These are phyloP conservation scores for Eptatretus atami DNA, from an alignment of 2,797 vertebrate species.

Conservation along the genomic window DNA sequence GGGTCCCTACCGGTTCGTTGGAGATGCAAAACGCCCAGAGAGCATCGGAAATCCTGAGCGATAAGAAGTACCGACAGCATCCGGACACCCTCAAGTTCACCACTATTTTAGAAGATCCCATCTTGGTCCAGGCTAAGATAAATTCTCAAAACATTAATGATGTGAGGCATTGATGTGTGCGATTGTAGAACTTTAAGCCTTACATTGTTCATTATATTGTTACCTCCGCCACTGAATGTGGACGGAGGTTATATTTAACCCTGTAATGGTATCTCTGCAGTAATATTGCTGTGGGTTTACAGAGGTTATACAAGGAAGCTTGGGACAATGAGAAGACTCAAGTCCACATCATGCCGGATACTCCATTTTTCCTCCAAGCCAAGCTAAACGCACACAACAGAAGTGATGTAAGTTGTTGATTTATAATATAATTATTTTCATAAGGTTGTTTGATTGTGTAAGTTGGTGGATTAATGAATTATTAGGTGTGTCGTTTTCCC, in stretches of 20 bases:
- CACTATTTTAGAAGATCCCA: slow-evolving; percentile 24
- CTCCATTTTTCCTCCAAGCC: slow-evolving; percentile 35
- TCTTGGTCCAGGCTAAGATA: slow-evolving; percentile 32
- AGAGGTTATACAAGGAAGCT: slow-evolving; percentile 23
- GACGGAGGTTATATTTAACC: too few relatives aligned
- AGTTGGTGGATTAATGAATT: too few relatives aligned
- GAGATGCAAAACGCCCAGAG: slow-evolving; percentile 54
- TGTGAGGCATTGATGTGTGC: slow-evolving; percentile 15
- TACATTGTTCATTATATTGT: too few relatives aligned
- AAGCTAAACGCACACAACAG: slow-evolving; percentile 45
- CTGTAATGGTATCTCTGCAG: too few relatives aligned
- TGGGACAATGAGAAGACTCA: slow-evolving; percentile 38
- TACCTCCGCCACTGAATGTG: too few relatives aligned
- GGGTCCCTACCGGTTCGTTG: slow-evolving; percentile 54
- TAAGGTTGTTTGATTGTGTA: too few relatives aligned
- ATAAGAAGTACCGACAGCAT: slow-evolving; percentile 36
- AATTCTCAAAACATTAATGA: slow-evolving; percentile 45
- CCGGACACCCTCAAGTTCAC: slow-evolving; percentile 42
- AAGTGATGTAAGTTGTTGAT: slow-evolving; percentile 34
- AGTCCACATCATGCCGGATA: slow-evolving; percentile 44
- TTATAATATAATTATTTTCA: too few relatives aligned
- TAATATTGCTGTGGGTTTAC: slow-evolving; percentile 7
- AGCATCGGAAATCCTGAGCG: slow-evolving; percentile 36
- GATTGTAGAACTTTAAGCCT: too few relatives aligned
- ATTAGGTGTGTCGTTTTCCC: too few relatives aligned